Conservation (phyloP, 2,113 vertebrate genomes). For the Alethe diademata region DNA sequence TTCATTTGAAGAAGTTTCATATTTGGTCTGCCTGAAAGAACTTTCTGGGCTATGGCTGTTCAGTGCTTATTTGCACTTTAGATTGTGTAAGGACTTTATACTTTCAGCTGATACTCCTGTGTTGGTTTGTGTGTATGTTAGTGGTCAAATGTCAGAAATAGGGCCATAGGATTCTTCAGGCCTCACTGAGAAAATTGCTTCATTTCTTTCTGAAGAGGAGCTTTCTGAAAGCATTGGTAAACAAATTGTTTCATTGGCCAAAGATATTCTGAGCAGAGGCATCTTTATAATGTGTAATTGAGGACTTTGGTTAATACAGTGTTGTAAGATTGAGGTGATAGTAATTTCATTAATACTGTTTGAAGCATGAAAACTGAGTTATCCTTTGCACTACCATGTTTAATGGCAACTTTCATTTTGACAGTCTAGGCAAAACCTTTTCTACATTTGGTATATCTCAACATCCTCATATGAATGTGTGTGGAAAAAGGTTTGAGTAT, state of each 20-base stretch:
- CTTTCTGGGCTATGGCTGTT: neutral
- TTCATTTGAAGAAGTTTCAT: neutral
- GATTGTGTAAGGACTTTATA: neutral
- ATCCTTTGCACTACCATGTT: neutral
- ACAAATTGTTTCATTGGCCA: neutral
- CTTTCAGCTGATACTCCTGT: neutral
- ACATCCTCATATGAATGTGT: neutral
- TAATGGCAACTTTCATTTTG: neutral
- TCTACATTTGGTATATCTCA: neutral
- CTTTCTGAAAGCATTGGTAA: neutral
- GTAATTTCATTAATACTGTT: neutral
- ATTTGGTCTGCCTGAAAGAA: neutral
- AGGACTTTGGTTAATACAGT: neutral
- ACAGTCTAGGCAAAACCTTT: neutral
- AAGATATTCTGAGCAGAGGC: neutral
- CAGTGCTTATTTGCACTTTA: neutral
- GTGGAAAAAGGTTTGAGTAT: neutral
- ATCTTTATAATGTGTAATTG: neutral
- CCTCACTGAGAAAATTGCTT: neutral
- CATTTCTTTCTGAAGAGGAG: neutral
- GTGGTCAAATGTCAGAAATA: neutral
- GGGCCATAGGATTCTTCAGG: neutral
- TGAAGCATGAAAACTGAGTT: neutral
- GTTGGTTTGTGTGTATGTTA: neutral
- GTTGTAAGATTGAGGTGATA: neutral